These are phyloP conservation scores for Melanotaenia nigrans DNA, from an alignment of 2,797 vertebrate genomes.

Conservation along the genomic window DNA sequence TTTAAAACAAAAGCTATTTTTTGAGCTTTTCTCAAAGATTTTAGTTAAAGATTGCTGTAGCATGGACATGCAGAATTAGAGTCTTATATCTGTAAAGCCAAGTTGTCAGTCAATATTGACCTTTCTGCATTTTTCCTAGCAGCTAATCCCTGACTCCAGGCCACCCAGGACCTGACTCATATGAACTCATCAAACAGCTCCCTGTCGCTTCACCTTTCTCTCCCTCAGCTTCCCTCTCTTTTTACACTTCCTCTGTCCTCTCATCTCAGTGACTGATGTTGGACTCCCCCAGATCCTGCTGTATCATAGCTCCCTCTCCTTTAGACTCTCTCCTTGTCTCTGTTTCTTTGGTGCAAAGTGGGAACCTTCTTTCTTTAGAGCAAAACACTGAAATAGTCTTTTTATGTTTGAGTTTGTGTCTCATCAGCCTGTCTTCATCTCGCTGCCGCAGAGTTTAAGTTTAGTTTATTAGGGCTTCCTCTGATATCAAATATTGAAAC, in stretches of 20 bases:
- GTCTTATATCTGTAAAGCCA: slow-evolving; percentile 41
- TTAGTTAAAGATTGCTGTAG: slow-evolving; percentile 32
- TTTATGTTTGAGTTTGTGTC: slow-evolving; percentile 31
- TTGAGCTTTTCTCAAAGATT: slow-evolving; percentile 45
- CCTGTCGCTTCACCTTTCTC: slow-evolving; percentile 50
- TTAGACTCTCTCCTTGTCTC: not conserved
- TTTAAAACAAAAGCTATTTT: not conserved
- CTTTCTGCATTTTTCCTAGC: slow-evolving; percentile 66
- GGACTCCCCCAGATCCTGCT: slow-evolving; percentile 35
- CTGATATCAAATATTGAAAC: slow-evolving; percentile 36
- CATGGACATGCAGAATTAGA: slow-evolving; percentile 42
- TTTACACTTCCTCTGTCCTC: slow-evolving; percentile 55
- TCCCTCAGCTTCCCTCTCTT: slow-evolving; percentile 41
- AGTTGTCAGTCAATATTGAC: slow-evolving; percentile 73
- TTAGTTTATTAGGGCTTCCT: slow-evolving; percentile 26
- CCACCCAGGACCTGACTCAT: slow-evolving; percentile 65
- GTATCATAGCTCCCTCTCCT: slow-evolving; percentile 11
- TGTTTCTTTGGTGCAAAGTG: not conserved
- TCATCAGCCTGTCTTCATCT: slow-evolving; percentile 27
- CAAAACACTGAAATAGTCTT: slow-evolving; percentile 35
- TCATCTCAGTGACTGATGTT: slow-evolving; percentile 69
- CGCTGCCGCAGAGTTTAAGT: slow-evolving; percentile 18
- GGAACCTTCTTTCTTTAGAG: slow-evolving; percentile 20
- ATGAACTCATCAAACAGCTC: slow-evolving; percentile 74
- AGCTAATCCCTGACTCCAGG: slow-evolving; percentile 66